Conservation (phyloP, 2,888 invertebrate genomes). For the Tiphia femorata region DNA sequence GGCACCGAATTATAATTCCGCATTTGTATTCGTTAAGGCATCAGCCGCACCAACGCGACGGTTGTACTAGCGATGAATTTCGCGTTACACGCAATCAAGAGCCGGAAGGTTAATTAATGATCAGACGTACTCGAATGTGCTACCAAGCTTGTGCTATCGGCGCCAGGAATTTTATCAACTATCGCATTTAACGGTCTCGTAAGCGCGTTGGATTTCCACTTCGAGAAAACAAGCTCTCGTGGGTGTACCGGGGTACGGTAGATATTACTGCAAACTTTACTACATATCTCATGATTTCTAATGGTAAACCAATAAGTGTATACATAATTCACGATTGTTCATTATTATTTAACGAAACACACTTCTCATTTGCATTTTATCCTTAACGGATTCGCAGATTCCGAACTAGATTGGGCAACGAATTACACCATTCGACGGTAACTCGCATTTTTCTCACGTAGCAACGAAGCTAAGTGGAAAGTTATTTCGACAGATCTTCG, state of each 20-base stretch:
- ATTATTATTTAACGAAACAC: too few relatives aligned
- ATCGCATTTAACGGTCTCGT: too few relatives aligned
- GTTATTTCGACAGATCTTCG: constrained; percentile 2
- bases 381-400: too few relatives aligned
- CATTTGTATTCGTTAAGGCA: constrained; percentile 66
- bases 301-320: too few relatives aligned
- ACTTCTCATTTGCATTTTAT: too few relatives aligned
- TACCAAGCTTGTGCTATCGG: constrained; percentile 7
- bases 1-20: constrained; percentile 61
- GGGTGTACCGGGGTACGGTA: too few relatives aligned
- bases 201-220: too few relatives aligned
- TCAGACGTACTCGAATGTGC: constrained; percentile 30
- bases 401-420: too few relatives aligned
- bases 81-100: constrained; percentile 58
- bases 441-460: constrained; percentile 1
- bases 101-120: constrained; percentile 47
- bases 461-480: constrained; percentile 6
- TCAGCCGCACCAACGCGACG: constrained; percentile 40
- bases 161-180: neutral
- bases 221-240: too few relatives aligned
- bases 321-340: too few relatives aligned
- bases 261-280: too few relatives aligned
- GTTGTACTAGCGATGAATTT: constrained; percentile 54
- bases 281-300: too few relatives aligned
- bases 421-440: neutral